phyloP scores from a whole-genome alignment of 2,888 invertebrate species.

The Balanococcus diminutus region DNA sequence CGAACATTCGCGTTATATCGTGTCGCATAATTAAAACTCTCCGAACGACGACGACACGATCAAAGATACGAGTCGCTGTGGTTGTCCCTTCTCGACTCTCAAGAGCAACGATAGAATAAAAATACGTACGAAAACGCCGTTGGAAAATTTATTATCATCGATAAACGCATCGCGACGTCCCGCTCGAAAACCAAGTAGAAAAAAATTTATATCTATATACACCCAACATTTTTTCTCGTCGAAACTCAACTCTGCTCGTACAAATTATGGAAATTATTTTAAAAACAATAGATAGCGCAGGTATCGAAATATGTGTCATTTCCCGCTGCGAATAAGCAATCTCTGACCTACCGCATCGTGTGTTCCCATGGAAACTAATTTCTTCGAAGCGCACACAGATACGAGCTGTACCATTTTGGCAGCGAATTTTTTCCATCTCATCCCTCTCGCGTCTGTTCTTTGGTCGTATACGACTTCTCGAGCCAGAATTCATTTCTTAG shows the following conservation, averaged over 20 bases:
- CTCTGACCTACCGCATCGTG: constrained; percentile 11
- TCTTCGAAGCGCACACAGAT: background rate
- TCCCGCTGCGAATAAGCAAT: constrained; percentile 11
- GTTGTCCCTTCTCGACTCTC: background rate
- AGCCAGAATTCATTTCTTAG: constrained; percentile 7
- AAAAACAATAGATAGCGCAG: constrained; percentile 20
- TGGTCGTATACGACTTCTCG: background rate
- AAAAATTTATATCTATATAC: background rate
- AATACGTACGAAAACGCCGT: background rate
- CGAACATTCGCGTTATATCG: background rate
- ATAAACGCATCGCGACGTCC: background rate
- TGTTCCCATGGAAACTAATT: constrained; percentile 34
- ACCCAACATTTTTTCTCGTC: background rate
- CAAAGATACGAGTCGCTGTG: background rate
- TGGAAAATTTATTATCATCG: constrained; percentile 33
- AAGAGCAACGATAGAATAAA: background rate
- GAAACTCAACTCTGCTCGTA: background rate
- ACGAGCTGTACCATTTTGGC: background rate
- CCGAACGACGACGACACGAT: background rate
- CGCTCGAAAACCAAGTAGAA: background rate
- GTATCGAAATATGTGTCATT: background rate
- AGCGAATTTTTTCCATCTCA: background rate
- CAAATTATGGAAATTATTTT: constrained; percentile 29
- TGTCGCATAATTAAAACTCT: background rate
- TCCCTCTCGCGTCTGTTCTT: too few relatives aligned